Evolutionary conservation across 2,797 vertebrate species (phyloP), one percentile per base, ranked within the genome.

Genomic region (Lindbergichthys nudifrons): DNA sequence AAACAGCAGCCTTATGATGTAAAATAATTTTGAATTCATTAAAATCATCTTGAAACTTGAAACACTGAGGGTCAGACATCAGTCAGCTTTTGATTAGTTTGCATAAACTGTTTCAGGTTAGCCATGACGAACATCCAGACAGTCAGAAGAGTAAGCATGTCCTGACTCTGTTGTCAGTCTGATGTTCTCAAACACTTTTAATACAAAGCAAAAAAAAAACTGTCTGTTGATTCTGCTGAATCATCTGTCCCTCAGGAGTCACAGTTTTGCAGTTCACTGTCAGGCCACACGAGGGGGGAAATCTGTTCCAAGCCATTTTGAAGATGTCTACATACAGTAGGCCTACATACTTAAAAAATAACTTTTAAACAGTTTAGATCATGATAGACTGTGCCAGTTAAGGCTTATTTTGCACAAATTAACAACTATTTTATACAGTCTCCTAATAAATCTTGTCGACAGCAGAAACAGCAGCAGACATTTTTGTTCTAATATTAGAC

Each of bases 141-240:
- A 51, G 50, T 53, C 15, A 61, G 43, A 63, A 4, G 42, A 59
- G 52, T 70, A 41, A 64, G 32, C 66, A 13, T 2, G 56, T 13
- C 23, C 66, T 48, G 62, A 39, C 69, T 78, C 39, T 47, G 54
- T 9, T 71, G 73, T 87, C 73, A 79, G 52, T 70, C 65, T 64
- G 66, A 87, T 84, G 52, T 70, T 53, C 30, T 80, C 73, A 75
- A 63, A 79, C 72, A 46, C 63, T 62, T 79, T 65, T 26, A 51
- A 77, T 70, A 73, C 16, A 8, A 41, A 56, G 12, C 26, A 43
- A 46, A 70, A 59, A 66, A 73, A 48, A 43, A 19, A 3, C 61
- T 73, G 56, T 51, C 36, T 73, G 39, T 19, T 66, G 42, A 72
- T 90, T 87, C 64, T 86, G 88, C 85, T 88, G 87, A 90, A 66